Evolutionary conservation across 2,113 vertebrate genomes (phyloP), one percentile per base, ranked within the genome.

Genomic region (Dolichotis patagonum): DNA sequence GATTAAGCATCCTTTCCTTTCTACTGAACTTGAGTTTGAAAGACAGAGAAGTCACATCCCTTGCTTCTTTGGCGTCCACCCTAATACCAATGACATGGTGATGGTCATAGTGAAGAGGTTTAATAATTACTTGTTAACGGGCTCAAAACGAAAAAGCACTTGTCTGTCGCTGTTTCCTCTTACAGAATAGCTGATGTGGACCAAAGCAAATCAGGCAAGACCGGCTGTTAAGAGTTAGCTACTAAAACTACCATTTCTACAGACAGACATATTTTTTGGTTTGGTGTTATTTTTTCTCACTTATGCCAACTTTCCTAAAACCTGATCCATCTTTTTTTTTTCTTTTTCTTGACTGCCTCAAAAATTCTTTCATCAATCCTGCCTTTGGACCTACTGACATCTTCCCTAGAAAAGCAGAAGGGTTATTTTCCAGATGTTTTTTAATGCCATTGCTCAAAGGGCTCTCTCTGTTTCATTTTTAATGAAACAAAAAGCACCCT

Each of bases 381-480:
- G 89, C 85, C 88, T 85, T 78, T 84, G 38, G 94, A 96, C 14
- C 7, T 16, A 43, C 81, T 97, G 96, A 98, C 94, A 96, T 88
- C 73, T 88, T 96, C 93, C 95, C 93, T 89, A n/a, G 69, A 73
- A 97, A 96, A 93, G 86, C 67, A 88, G 46, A 94, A 94, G 86
- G 91, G 87, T 82, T 93, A 88, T 89, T 96, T 97, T 98, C 96
- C 69, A 91, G 91, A 94, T 95, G 93, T 96, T 89, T 85, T 96
- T 97, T 96, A 97, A 97, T 69, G 54, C 32, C 84, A 78, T 60
- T 85, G 96, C 95, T 97, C 95, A 91, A 83, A 97, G 93, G 56
- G 73, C 24, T 94, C 90, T 94, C 90, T 92, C 85, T 97, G 81
- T 97, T 97, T 95, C 91, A 93, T 96, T 97, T 97, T 96, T 96